Conservation (phyloP, 1,140 invertebrate genomes). For the Meloidogyne hapla region DNA sequence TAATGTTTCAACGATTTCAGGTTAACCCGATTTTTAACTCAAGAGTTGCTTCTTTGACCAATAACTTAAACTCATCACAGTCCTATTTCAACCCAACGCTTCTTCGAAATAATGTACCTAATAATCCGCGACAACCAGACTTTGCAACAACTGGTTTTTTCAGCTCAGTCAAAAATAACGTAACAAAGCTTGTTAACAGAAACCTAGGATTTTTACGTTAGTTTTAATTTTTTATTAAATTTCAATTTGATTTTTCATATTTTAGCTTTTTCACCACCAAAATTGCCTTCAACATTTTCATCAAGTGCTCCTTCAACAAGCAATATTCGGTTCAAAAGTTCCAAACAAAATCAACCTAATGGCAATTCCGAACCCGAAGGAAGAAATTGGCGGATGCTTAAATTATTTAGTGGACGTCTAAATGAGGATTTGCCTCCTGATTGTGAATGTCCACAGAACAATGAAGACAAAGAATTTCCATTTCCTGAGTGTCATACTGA, state of each 20-base stretch:
- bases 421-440: conserved; percentile 31
- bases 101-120: background rate
- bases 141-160: background rate
- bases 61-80: background rate
- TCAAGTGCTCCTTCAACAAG: background rate
- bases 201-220: background rate
- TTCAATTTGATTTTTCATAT: background rate
- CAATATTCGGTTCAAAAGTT: conserved; percentile 4
- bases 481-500: background rate
- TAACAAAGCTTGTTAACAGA: background rate
- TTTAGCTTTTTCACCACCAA: background rate
- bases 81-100: background rate
- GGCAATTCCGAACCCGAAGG: conserved; percentile 25
- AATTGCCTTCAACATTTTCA: background rate
- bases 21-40: background rate
- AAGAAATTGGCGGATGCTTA: conserved; percentile 32
- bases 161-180: background rate
- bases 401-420: conserved; percentile 36
- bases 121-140: background rate
- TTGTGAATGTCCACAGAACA: conserved; percentile 38
- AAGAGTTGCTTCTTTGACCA: background rate
- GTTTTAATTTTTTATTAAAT: background rate
- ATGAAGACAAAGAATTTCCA: conserved; percentile 27
- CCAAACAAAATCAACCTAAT: background rate
- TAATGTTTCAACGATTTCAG: background rate